Percentiles rank a stretch among this genome's conserved stretches.
These are phyloP conservation scores for Loxodonta africana DNA, from an alignment of 2,113 vertebrate genomes.

Conservation along the genomic window DNA sequence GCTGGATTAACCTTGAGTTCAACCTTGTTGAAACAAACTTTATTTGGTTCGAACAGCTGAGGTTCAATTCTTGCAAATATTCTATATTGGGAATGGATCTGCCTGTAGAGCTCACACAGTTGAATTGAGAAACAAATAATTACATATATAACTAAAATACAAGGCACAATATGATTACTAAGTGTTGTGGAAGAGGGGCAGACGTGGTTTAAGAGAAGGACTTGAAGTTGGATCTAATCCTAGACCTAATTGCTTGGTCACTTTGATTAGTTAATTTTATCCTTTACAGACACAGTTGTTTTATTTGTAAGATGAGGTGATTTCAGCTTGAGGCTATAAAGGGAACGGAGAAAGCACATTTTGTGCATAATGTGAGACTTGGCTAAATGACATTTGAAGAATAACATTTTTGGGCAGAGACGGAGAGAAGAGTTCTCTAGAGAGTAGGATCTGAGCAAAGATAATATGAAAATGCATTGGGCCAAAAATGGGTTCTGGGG, in stretches of 20 bases:
- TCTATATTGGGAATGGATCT: conserved; percentile 31
- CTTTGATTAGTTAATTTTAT: conserved; percentile 28
- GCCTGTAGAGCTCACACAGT: not conserved
- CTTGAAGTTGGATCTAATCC: conserved; percentile 44
- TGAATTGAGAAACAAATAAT: conserved; percentile 57
- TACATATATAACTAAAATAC: conserved; percentile 40
- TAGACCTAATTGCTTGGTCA: not conserved
- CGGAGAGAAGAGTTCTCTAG: not conserved
- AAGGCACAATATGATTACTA: conserved; percentile 31
- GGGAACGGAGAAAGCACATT: not conserved
- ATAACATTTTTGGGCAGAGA: conserved; percentile 6
- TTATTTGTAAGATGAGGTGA: conserved; percentile 46
- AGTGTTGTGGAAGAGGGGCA: not conserved
- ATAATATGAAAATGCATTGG: not conserved
- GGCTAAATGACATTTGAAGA: not conserved
- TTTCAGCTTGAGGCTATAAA: conserved; percentile 27
- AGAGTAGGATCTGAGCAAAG: not conserved
- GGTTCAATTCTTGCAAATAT: not conserved
- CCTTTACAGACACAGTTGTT: conserved; percentile 19
- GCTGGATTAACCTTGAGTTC: not conserved
- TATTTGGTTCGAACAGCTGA: conserved; percentile 49
- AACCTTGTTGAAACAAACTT: not conserved
- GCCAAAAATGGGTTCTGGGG: not conserved
- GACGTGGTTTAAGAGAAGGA: not conserved
- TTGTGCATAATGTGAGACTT: conserved; percentile 10